phyloP scores from a whole-genome alignment of 2,888 invertebrate genomes.

The Cyclophora punctaria region DNA sequence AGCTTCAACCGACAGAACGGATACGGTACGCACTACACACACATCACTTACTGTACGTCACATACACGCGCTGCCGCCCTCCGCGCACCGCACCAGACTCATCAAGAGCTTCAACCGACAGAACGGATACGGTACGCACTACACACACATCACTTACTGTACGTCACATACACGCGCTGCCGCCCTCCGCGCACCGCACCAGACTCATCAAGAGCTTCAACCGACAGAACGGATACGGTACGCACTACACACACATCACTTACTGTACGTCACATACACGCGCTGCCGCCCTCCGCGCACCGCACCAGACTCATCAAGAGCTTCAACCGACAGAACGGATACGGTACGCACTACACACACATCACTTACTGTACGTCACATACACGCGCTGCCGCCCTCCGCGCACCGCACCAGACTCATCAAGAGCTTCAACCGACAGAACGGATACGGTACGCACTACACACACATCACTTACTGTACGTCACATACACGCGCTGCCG shows the following conservation, averaged over 20 bases:
- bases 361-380: conserved; percentile 61
- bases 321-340: conserved; percentile 91
- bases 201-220: conserved; percentile 91
- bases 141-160: too few species aligned
- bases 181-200: conserved; percentile 89
- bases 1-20: conserved; percentile 93
- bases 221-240: conserved; percentile 88
- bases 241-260: too few species aligned
- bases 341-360: conserved; percentile 58
- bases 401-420: conserved; percentile 88
- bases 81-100: conserved; percentile 85
- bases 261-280: conserved; percentile 79
- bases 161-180: conserved; percentile 86
- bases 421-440: conserved; percentile 92
- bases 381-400: conserved; percentile 91
- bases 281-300: conserved; percentile 91
- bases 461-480: too few species aligned
- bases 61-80: conserved; percentile 91
- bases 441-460: conserved; percentile 79
- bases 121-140: conserved; percentile 81
- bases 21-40: conserved; percentile 66
- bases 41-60: conserved; percentile 46
- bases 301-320: conserved; percentile 89
- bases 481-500: conserved; percentile 89
- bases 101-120: conserved; percentile 93